Base-by-base conservation (phyloP, 2,888 invertebrate genomes). In the Agrochola lota region DNA sequence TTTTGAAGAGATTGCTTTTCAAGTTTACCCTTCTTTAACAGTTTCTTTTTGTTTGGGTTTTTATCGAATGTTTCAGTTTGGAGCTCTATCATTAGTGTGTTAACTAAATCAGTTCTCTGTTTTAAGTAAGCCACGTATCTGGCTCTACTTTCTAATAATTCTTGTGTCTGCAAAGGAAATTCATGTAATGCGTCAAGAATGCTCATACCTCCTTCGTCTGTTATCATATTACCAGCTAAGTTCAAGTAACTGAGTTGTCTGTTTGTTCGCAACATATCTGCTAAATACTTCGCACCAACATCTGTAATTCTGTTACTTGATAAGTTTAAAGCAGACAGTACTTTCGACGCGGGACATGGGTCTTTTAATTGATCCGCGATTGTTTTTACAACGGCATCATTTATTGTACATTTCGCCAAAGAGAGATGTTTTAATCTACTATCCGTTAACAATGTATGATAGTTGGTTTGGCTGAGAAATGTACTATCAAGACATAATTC, bases 291-390 rank as follows among this genome's bases (percentile, higher is more conserved):
- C 0, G 90, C 92, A 1, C 95, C 95, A 0, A 78, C 17, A 85
- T 95, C 93, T 2, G 95, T 93, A 15, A 96, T 94, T 74, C 73
- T 89, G 59, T 96, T 95, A 0, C 92, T 90, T 4, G 95, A 87
- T 52, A 96, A 77, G 81, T 94, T 95, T 0, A 95, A 82, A n/a
- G 91, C 80, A 3, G 77, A 74, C 64, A 96, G 79, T 6, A 86
- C 87, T 77, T 88, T 91, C 0, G 95, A 93, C 1, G 93, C 91
- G 5, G 93, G 90, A 11, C 77, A 71, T 1, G 93, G 91, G 46
- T 87, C 79, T 0, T 26, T 26, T 1, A 95, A 71, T 55, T 86
- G 89, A 0, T 80, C 79, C 5, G 91, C 85, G 5, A 96, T 92
- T 4, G 80, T 90, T 78, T 91, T 84, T 0, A 94, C 6, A 1